Conservation (phyloP, 2,888 invertebrate genomes). For the Magallana nippona region DNA sequence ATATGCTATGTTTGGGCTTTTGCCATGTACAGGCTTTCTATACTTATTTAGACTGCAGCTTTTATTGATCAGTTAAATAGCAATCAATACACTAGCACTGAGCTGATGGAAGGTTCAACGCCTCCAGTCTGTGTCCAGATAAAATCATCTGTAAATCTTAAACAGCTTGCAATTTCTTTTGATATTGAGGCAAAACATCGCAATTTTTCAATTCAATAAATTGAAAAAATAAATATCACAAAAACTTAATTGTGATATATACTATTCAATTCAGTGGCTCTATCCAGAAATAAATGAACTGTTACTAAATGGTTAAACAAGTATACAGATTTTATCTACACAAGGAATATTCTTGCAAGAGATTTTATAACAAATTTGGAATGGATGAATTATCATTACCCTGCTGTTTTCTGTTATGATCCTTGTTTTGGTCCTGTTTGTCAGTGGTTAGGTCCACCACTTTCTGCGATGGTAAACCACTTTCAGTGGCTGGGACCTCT, state of each 20-base stretch:
- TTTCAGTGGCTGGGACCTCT: neutral
- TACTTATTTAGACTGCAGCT: neutral
- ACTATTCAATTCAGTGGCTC: too few relatives aligned
- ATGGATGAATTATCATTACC: neutral
- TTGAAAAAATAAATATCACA: too few relatives aligned
- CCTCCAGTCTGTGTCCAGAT: neutral
- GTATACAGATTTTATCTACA: neutral
- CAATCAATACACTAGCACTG: neutral
- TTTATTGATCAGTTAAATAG: neutral
- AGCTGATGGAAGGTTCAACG: neutral
- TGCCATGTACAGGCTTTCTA: neutral
- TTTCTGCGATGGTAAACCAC: neutral
- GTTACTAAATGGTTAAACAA: too few relatives aligned
- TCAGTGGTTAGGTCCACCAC: slow-evolving; percentile 2
- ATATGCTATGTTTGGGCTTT: slow-evolving; percentile 8
- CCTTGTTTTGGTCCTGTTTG: neutral
- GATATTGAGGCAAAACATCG: too few relatives aligned
- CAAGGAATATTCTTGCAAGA: too few relatives aligned
- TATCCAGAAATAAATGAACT: too few relatives aligned
- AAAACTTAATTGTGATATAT: too few relatives aligned
- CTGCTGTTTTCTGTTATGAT: neutral
- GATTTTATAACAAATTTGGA: too few relatives aligned
- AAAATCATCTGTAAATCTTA: neutral
- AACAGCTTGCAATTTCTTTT: too few relatives aligned
- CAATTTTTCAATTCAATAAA: too few relatives aligned